Percentiles rank a stretch among this genome's conserved stretches.
These are phyloP conservation scores for Amniataba percoides DNA, from an alignment of 2,797 vertebrate species.

Conservation along the genomic window DNA sequence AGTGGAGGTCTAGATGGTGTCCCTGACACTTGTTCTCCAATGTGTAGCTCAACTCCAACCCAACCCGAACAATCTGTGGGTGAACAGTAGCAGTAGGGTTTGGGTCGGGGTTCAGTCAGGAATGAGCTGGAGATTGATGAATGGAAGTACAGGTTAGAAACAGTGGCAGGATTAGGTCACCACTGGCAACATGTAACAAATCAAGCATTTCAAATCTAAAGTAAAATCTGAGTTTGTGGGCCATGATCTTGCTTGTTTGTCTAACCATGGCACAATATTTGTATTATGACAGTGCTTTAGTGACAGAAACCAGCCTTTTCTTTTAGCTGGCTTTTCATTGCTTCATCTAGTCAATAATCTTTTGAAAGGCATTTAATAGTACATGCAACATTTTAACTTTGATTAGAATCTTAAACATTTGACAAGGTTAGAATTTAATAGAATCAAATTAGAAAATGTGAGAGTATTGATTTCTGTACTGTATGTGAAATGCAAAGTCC, in stretches of 20 bases:
- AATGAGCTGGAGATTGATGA: constrained; percentile 8
- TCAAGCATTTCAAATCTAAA: constrained; percentile 40
- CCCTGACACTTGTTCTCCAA: constrained; percentile 3
- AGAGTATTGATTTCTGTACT: constrained; percentile 14
- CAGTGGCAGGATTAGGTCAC: constrained; percentile 26
- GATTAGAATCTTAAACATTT: constrained; percentile 19
- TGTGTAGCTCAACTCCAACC: constrained; percentile 3
- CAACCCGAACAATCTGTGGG: background rate
- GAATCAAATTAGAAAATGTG: constrained; percentile 16
- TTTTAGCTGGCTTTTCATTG: constrained; percentile 18
- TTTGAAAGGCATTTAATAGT: constrained; percentile 36
- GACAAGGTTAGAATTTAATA: constrained; percentile 4
- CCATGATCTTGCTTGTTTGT: constrained; percentile 26
- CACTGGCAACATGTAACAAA: constrained; percentile 36
- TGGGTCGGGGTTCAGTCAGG: constrained; percentile 11
- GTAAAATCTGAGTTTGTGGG: constrained; percentile 17
- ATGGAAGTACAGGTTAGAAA: background rate
- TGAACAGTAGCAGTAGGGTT: background rate
- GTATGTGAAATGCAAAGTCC: constrained; percentile 6
- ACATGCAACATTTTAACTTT: constrained; percentile 28
- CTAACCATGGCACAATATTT: constrained; percentile 18
- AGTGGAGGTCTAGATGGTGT: constrained; percentile 17
- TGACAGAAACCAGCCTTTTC: constrained; percentile 37
- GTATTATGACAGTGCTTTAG: constrained; percentile 24
- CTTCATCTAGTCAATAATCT: constrained; percentile 19